These are phyloP conservation scores for Agonopterix alstromeriana DNA, from an alignment of 2,888 invertebrate genomes.

Conservation along the genomic window DNA sequence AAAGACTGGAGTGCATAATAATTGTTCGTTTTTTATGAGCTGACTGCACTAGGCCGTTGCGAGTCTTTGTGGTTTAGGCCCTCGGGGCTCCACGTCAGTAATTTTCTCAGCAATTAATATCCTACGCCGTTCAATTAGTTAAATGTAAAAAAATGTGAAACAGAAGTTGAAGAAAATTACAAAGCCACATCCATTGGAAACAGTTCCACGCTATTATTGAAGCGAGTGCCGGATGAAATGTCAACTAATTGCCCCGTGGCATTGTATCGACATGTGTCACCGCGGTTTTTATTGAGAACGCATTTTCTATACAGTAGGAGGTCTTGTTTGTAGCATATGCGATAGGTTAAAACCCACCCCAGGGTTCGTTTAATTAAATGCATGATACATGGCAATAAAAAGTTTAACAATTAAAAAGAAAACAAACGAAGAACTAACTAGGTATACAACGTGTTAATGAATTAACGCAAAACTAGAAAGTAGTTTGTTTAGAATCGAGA, in stretches of 20 bases:
- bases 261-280: slow-evolving; percentile 48
- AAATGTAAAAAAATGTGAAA: slow-evolving; percentile 60
- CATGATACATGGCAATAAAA: too few species aligned
- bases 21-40: slow-evolving; percentile 58
- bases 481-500: too few species aligned
- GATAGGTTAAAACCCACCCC: too few species aligned
- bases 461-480: too few species aligned
- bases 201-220: slow-evolving; percentile 36
- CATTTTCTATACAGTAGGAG: background rate
- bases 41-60: slow-evolving; percentile 32
- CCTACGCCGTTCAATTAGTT: slow-evolving; percentile 58
- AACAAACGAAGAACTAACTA: too few species aligned
- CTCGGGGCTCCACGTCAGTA: slow-evolving; percentile 42
- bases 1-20: slow-evolving; percentile 49
- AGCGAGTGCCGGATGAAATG: slow-evolving; percentile 36
- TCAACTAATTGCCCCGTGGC: slow-evolving; percentile 42
- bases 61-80: slow-evolving; percentile 60
- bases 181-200: slow-evolving; percentile 41
- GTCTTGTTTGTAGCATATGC: too few species aligned
- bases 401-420: too few species aligned
- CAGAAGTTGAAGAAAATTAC: slow-evolving; percentile 53
- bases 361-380: too few species aligned
- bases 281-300: slow-evolving; percentile 27
- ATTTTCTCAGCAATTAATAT: slow-evolving; percentile 72
- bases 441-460: too few species aligned